These are phyloP conservation scores for Blastobasis adustella DNA, from an alignment of 2,888 invertebrate species.

Conservation along the genomic window DNA sequence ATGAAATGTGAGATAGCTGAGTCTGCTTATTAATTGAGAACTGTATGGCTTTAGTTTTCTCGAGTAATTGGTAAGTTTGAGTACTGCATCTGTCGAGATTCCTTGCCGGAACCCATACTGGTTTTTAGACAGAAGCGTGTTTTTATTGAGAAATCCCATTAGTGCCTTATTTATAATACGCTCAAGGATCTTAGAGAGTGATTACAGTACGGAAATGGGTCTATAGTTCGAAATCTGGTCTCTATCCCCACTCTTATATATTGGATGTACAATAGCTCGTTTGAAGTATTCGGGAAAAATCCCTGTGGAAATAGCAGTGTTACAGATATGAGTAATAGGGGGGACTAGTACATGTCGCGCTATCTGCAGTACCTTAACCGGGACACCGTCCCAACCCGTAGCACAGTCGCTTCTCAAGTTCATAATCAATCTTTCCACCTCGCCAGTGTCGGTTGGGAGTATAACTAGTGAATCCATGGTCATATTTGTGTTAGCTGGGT, in stretches of 20 bases:
- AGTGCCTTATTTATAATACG: neutral
- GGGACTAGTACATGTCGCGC: neutral
- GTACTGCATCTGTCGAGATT: neutral
- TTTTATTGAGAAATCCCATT: neutral
- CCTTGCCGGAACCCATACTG: neutral
- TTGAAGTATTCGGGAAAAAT: neutral
- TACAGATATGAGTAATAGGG: neutral
- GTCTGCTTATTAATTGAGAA: too few relatives aligned
- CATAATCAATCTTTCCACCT: too few relatives aligned
- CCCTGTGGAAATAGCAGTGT: neutral
- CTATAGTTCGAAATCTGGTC: neutral
- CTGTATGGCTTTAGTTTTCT: too few relatives aligned
- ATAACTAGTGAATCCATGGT: too few relatives aligned
- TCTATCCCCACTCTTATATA: neutral
- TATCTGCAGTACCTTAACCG: neutral
- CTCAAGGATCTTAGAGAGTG: neutral
- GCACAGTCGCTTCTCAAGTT: neutral
- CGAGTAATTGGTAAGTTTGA: neutral
- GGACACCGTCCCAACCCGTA: neutral
- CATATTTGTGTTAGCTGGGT: too few relatives aligned
- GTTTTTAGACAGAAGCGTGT: neutral
- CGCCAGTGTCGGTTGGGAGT: too few relatives aligned
- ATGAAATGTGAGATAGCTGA: too few relatives aligned
- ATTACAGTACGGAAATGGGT: neutral
- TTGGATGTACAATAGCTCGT: neutral